A percentile compares a stretch with the other conserved stretches of the same genome.
Evolutionary conservation across 2,113 vertebrate species (phyloP).

Genomic region (Nyctereutes procyonoides): DNA sequence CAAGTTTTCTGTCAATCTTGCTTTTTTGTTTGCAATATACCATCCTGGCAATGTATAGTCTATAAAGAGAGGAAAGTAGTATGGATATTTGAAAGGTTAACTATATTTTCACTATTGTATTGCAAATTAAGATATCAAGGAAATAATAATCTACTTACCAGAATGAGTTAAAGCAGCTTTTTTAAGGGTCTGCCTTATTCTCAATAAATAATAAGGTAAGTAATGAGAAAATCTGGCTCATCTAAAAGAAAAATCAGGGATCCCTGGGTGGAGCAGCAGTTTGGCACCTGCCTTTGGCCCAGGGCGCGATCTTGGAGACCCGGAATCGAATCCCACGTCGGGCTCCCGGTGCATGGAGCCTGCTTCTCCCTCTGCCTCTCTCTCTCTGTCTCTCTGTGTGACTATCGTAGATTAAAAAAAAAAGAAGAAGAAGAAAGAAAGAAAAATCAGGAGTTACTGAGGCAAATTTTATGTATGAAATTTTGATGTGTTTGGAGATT

Average conservation of each 20-base stretch:
- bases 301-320: too few species aligned
- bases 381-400: too few species aligned
- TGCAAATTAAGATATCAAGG: slow-evolving; percentile 21
- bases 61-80: not conserved
- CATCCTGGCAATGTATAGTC: not conserved
- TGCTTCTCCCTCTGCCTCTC: too few species aligned
- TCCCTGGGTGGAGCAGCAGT: too few species aligned
- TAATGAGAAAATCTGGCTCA: not conserved
- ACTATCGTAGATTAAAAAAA: too few species aligned
- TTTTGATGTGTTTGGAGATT: not conserved
- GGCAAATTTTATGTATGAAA: not conserved
- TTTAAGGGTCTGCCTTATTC: not conserved
- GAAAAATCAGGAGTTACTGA: not conserved
- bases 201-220: not conserved
- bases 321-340: too few species aligned
- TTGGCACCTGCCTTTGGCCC: too few species aligned
- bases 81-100: not conserved
- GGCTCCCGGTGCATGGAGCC: too few species aligned
- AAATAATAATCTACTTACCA: not conserved
- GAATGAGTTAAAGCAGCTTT: slow-evolving; percentile 24
- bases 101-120: not conserved
- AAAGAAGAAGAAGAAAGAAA: not conserved
- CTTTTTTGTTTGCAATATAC: slow-evolving; percentile 33
- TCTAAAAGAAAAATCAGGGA: not conserved
- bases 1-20: not conserved